Conservation (phyloP, 2,888 invertebrate genomes). For the Synergus umbraculus region DNA sequence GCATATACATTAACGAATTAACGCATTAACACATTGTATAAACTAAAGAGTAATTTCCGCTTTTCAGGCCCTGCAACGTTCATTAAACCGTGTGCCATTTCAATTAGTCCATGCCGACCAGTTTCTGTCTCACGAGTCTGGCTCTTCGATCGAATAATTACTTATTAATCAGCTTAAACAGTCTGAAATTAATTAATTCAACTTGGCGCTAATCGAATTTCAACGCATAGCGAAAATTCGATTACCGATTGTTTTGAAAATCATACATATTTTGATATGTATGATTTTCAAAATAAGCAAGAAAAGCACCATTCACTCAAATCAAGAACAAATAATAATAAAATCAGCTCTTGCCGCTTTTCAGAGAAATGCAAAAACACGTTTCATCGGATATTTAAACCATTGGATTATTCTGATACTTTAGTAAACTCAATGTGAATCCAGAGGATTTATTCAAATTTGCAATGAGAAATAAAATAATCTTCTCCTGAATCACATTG, state of each 20-base stretch:
- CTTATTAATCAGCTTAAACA: constrained; percentile 32
- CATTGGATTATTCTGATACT: neutral
- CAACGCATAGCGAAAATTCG: neutral
- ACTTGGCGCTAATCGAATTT: constrained; percentile 14
- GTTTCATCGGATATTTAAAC: neutral
- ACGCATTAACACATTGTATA: neutral
- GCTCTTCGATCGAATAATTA: constrained; percentile 33
- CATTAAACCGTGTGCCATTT: constrained; percentile 20
- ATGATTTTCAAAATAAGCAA: no score
- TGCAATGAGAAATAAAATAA: neutral
- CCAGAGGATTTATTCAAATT: neutral
- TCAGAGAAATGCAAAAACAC: neutral
- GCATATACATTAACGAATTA: neutral
- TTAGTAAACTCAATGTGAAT: neutral
- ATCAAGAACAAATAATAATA: neutral
- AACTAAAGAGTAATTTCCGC: neutral
- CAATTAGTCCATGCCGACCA: neutral
- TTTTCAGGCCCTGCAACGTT: constrained; percentile 12
- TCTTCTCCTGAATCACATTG: neutral
- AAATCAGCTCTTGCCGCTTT: neutral
- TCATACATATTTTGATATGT: no score
- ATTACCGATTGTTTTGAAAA: constrained; percentile 1
- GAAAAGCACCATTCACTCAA: neutral
- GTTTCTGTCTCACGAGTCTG: constrained; percentile 17
- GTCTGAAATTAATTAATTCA: constrained; percentile 6